phyloP scores from a whole-genome alignment of 2,797 vertebrate genomes.

The Alca torda region DNA sequence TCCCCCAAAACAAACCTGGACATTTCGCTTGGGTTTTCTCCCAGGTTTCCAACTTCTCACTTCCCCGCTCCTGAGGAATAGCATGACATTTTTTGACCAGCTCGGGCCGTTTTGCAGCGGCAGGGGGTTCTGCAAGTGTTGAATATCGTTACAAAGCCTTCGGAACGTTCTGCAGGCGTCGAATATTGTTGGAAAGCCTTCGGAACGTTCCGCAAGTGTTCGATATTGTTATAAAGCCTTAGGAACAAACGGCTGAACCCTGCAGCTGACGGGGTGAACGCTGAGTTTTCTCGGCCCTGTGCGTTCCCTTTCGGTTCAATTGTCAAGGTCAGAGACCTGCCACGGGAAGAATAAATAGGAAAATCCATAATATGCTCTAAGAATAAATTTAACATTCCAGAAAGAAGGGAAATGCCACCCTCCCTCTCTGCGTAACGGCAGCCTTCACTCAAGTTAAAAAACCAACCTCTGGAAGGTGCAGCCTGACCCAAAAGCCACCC shows the following conservation, averaged over 20 bases:
- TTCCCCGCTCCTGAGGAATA: no score
- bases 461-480: no score
- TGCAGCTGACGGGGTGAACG: accelerated
- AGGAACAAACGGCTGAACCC: not conserved
- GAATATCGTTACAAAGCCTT: no score
- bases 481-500: not conserved
- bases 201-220: no score
- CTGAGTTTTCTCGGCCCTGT: not conserved
- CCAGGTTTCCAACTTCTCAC: no score
- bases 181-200: no score
- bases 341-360: not conserved
- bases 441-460: no score
- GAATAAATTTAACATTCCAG: not conserved
- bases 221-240: no score
- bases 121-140: not conserved
- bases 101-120: no score
- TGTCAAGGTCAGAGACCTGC: not conserved
- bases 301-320: not conserved
- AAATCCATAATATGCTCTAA: not conserved
- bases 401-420: not conserved
- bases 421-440: no score
- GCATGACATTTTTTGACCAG: not conserved
- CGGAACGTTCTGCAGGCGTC: not conserved
- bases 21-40: no score
- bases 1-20: no score